These are phyloP conservation scores for Megaustenia siamemsis DNA, from an alignment of 2,888 invertebrate genomes.

Conservation along the genomic window DNA sequence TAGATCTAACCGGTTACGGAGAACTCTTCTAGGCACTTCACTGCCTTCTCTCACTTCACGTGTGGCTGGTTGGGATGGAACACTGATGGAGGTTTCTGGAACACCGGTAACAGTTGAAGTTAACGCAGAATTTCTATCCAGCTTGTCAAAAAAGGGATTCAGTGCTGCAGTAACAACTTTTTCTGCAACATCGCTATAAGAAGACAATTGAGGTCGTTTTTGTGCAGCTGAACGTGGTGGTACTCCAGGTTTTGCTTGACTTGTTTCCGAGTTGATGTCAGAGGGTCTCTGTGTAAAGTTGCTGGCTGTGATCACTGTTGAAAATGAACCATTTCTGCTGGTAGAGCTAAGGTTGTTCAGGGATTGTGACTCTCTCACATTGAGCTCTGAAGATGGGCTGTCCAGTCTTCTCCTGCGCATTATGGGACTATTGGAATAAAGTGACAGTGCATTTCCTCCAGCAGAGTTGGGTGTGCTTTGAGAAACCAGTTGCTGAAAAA, in stretches of 20 bases:
- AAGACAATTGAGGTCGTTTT: slow-evolving; percentile 12
- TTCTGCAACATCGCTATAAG: slow-evolving; percentile 43
- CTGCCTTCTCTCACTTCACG: background rate
- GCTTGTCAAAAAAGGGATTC: slow-evolving; percentile 31
- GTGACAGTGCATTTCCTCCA: slow-evolving; percentile 1
- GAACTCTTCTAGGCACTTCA: slow-evolving; percentile 20
- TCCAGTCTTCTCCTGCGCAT: slow-evolving; percentile 34
- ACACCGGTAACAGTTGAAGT: background rate
- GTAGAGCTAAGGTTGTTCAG: background rate
- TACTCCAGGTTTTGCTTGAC: slow-evolving; percentile 14
- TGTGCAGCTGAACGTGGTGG: slow-evolving; percentile 36
- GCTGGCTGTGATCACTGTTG: slow-evolving; percentile 26
- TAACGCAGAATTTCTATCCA: background rate
- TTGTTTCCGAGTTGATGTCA: slow-evolving; percentile 18
- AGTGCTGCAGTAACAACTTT: slow-evolving; percentile 36
- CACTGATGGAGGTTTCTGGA: background rate
- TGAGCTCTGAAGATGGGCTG: slow-evolving; percentile 1
- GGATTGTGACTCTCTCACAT: slow-evolving; percentile 3
- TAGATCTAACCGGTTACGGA: slow-evolving; percentile 18
- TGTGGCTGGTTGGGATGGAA: background rate
- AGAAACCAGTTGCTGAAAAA: slow-evolving; percentile 46
- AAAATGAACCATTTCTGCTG: background rate
- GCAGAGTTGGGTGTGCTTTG: slow-evolving; percentile 34
- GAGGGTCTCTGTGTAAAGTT: slow-evolving; percentile 34
- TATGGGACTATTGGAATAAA: slow-evolving; percentile 31